phyloP scores from a whole-genome alignment of 2,113 vertebrate species.

The Tachysurus vachellii region DNA sequence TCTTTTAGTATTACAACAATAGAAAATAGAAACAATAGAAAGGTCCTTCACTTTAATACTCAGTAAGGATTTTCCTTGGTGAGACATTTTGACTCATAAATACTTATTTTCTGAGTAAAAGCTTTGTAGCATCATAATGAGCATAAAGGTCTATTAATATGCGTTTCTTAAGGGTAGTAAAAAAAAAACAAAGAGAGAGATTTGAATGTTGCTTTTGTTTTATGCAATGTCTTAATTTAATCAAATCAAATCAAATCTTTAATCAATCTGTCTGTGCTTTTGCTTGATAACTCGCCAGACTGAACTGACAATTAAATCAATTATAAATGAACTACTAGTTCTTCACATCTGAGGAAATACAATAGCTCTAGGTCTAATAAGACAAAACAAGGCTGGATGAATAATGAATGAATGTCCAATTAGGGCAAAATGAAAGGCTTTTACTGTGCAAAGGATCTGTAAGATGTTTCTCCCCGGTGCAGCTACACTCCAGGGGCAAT shows the following conservation, averaged over 20 bases:
- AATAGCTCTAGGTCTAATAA: not conserved
- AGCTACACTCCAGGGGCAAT: not conserved
- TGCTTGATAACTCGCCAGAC: not conserved
- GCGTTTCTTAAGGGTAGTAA: no score
- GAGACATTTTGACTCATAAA: no score
- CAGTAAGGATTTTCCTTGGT: no score
- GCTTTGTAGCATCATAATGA: no score
- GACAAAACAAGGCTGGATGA: not conserved
- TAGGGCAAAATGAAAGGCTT: conserved; percentile 11
- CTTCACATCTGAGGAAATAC: not conserved
- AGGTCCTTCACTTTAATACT: no score
- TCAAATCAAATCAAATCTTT: no score
- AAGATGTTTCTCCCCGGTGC: not conserved
- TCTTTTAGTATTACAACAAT: no score
- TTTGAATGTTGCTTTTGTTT: not conserved
- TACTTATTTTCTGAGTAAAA: no score
- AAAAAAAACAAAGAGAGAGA: not conserved
- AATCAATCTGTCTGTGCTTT: not conserved
- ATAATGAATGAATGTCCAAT: not conserved
- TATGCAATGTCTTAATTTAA: not conserved
- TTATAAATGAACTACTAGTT: not conserved
- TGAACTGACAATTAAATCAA: not conserved
- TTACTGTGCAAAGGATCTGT: not conserved
- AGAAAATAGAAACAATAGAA: no score
- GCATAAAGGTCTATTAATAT: no score